Percentiles rank a stretch among this genome's conserved stretches.
phyloP scores from a whole-genome alignment of 2,888 invertebrate species.

The Caenorhabditis panamensis region DNA sequence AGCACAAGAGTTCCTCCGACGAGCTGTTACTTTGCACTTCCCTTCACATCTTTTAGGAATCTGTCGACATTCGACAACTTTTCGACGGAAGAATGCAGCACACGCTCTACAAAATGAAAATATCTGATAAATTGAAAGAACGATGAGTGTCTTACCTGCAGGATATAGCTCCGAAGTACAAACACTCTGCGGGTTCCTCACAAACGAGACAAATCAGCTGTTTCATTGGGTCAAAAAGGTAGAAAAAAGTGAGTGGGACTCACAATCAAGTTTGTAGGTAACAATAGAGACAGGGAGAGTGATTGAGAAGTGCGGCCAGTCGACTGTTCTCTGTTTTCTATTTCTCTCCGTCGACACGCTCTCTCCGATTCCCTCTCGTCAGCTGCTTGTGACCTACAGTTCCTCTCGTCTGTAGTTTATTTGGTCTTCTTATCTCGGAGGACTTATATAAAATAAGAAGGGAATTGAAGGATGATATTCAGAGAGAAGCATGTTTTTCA shows the following conservation, averaged over 20 bases:
- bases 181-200: conserved; percentile 4
- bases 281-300: not conserved
- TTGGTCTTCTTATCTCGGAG: not conserved
- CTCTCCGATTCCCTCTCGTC: conserved; percentile 2
- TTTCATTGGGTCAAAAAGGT: not conserved
- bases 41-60: conserved; percentile 6
- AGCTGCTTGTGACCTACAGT: conserved; percentile 17
- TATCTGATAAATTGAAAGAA: no score
- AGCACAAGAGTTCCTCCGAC: conserved; percentile 12
- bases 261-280: conserved; percentile 24
- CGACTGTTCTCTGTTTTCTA: not conserved
- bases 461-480: not conserved
- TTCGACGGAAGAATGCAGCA: conserved; percentile 20
- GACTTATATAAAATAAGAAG: conserved; percentile 4
- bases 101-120: conserved; percentile 17
- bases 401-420: conserved; percentile 3
- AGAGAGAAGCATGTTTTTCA: conserved; percentile 15
- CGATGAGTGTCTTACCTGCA: no score
- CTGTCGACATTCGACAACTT: conserved; percentile 16
- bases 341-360: not conserved
- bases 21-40: conserved; percentile 6
- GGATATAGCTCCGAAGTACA: conserved; percentile 11
- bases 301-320: not conserved
- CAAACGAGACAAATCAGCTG: conserved; percentile 8
- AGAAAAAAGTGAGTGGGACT: not conserved